Conservation (phyloP, 2,888 invertebrate species). For the Hecatera dysodea region DNA sequence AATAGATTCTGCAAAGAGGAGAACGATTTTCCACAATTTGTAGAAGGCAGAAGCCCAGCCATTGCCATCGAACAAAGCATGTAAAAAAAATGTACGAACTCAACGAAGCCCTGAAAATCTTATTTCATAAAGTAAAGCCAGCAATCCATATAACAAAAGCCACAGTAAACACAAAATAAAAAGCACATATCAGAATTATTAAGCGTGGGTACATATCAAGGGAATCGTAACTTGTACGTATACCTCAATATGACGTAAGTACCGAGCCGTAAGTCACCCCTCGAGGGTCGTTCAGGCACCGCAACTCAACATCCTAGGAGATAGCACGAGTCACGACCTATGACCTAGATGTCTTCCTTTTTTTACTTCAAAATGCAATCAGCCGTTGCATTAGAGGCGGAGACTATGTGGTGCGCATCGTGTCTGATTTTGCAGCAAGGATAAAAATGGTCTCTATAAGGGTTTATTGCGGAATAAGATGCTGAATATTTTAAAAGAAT, state of each 20-base stretch:
- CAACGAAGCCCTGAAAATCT: slow-evolving; percentile 1
- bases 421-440: slow-evolving; percentile 13
- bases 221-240: slow-evolving; percentile 49
- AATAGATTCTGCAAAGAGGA: background rate
- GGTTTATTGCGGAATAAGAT: background rate
- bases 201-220: slow-evolving; percentile 43
- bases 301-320: slow-evolving; percentile 53
- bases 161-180: slow-evolving; percentile 39
- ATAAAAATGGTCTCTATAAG: background rate
- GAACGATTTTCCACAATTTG: background rate
- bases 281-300: slow-evolving; percentile 57
- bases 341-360: slow-evolving; percentile 46
- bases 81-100: background rate
- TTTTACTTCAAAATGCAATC: slow-evolving; percentile 53
- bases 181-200: slow-evolving; percentile 57
- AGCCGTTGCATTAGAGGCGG: slow-evolving; percentile 36
- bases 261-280: slow-evolving; percentile 57
- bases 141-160: slow-evolving; percentile 28
- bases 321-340: slow-evolving; percentile 57
- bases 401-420: slow-evolving; percentile 37
- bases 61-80: too few species aligned
- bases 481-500: background rate
- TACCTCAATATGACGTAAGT: slow-evolving; percentile 62
- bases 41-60: background rate
- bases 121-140: slow-evolving; percentile 18